Conservation (phyloP, 1,140 invertebrate species). For the Micrasema longulum region DNA sequence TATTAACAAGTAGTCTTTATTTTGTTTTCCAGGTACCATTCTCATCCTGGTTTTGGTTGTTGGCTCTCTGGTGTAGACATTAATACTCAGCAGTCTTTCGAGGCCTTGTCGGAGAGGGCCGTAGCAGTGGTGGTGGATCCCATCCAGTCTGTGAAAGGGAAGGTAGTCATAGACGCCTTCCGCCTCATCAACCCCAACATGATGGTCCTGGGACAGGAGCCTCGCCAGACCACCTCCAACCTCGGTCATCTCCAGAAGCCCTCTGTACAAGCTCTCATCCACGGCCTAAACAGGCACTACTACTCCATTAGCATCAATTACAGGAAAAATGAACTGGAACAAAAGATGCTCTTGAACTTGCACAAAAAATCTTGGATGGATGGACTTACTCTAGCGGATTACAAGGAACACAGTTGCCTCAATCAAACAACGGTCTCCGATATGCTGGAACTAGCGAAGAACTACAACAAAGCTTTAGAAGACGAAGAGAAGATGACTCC, state of each 20-base stretch:
- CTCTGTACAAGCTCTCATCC: constrained; percentile 99
- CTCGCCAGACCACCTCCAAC: constrained; percentile 98
- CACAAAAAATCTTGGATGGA: constrained; percentile 99
- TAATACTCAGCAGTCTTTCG: constrained; percentile 99
- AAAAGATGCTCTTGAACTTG: constrained; percentile 99
- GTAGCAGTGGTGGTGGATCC: constrained; percentile 99
- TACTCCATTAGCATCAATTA: constrained; percentile 99
- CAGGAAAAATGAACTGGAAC: constrained; percentile 98
- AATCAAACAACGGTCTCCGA: constrained; percentile 94
- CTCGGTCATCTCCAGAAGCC: constrained; percentile 98
- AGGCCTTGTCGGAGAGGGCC: constrained; percentile 96
- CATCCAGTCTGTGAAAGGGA: constrained; percentile 98
- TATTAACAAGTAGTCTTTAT: background rate
- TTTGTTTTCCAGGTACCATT: constrained; percentile 81
- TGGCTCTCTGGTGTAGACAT: constrained; percentile 99
- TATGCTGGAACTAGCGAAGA: constrained; percentile 97
- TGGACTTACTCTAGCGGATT: constrained; percentile 94
- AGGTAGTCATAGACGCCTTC: constrained; percentile 96
- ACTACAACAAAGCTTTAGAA: constrained; percentile 98
- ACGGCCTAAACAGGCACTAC: constrained; percentile 98
- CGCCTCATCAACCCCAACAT: constrained; percentile 98
- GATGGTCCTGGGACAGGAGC: constrained; percentile 99
- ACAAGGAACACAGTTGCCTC: constrained; percentile 91
- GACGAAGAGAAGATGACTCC: constrained; percentile 99
- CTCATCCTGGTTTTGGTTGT: constrained; percentile 99